Evolutionary conservation across 2,113 vertebrate genomes (phyloP).

Genomic region (Phrynocephalus versicolor): DNA sequence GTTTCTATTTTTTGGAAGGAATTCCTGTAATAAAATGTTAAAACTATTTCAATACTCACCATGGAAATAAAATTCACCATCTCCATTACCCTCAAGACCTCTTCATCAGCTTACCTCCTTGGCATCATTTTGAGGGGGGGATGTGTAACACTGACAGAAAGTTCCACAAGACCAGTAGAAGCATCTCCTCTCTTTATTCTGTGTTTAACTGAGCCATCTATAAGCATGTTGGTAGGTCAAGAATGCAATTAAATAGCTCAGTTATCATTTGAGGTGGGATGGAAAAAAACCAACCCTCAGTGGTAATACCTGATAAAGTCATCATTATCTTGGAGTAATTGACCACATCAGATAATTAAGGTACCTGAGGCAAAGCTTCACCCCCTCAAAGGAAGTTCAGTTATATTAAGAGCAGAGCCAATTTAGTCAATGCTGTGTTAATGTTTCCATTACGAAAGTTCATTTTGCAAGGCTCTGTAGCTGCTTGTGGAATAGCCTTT

Average conservation of each 20-base stretch:
- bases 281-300: conserved; percentile 61
- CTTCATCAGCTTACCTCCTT: neutral
- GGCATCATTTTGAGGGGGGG: conserved; percentile 11
- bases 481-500: conserved; percentile 35
- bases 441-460: conserved; percentile 58
- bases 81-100: neutral
- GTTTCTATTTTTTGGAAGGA: conserved; percentile 4
- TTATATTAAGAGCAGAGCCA: conserved; percentile 55
- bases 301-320: conserved; percentile 75
- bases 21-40: conserved; percentile 4
- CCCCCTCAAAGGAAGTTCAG: conserved; percentile 69
- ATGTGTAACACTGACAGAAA: conserved; percentile 12
- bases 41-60: neutral
- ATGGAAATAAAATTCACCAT: neutral
- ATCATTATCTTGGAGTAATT: conserved; percentile 75
- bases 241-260: conserved; percentile 71
- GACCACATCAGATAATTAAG: conserved; percentile 77
- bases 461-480: conserved; percentile 49
- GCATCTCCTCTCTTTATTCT: neutral
- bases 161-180: neutral
- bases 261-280: conserved; percentile 50
- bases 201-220: conserved; percentile 68
- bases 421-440: conserved; percentile 56
- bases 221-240: conserved; percentile 73
- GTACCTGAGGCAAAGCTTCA: conserved; percentile 72